These are phyloP conservation scores for Panthera tigris DNA, from an alignment of 2,113 vertebrate species.

Conservation along the genomic window DNA sequence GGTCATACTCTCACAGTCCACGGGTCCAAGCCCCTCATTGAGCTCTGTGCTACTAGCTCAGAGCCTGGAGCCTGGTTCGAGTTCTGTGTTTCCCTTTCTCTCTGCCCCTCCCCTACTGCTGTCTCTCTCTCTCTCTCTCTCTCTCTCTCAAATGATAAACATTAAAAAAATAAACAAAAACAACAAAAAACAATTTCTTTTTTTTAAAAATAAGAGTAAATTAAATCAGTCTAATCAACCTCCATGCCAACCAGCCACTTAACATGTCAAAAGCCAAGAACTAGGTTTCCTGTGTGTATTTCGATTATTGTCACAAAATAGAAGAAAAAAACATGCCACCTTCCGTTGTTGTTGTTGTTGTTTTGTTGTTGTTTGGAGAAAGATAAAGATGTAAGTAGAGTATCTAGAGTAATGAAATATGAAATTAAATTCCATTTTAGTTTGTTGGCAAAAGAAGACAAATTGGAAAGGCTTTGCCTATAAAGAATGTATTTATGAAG, in stretches of 20 bases:
- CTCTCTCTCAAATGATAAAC: too few species aligned
- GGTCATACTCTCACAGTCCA: too few species aligned
- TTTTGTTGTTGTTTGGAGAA: not conserved
- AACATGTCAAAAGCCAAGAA: not conserved
- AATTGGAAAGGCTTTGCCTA: not conserved
- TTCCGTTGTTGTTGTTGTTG: not conserved
- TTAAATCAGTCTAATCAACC: not conserved
- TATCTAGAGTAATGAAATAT: not conserved
- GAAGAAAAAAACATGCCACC: not conserved
- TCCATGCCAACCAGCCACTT: not conserved
- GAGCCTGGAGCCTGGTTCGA: too few species aligned
- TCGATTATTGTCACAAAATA: not conserved
- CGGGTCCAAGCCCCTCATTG: too few species aligned
- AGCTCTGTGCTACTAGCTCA: too few species aligned
- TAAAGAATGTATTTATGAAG: not conserved
- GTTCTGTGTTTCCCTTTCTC: too few species aligned
- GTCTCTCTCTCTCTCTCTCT: too few species aligned
- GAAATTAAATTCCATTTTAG: not conserved
- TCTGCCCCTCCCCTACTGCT: too few species aligned
- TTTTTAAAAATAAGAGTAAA: too few species aligned
- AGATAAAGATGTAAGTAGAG: not conserved
- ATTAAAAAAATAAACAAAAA: too few species aligned
- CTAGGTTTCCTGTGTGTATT: not conserved
- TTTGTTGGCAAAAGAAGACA: not conserved
- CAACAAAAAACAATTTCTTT: too few species aligned